These are phyloP conservation scores for Hydropsyche tenuis DNA, from an alignment of 1,140 invertebrate genomes.

Conservation along the genomic window DNA sequence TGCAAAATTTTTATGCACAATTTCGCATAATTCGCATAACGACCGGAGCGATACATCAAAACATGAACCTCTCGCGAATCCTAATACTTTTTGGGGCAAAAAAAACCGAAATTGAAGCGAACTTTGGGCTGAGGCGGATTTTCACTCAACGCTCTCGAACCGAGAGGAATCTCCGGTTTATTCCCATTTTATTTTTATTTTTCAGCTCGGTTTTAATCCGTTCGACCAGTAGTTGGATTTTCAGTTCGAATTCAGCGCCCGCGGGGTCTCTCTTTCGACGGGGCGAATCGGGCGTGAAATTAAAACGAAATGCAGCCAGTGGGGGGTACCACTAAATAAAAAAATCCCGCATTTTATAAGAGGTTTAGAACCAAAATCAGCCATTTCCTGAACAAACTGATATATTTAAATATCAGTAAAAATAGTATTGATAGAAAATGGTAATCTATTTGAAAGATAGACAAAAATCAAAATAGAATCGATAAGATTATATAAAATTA, in stretches of 20 bases:
- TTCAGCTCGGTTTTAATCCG: slow-evolving; percentile 14
- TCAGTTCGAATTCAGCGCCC: neutral
- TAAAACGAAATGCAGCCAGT: slow-evolving; percentile 42
- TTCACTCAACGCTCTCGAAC: slow-evolving; percentile 3
- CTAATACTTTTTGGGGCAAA: neutral
- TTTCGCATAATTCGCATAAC: too few species aligned
- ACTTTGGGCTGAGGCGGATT: neutral
- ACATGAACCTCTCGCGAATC: too few species aligned
- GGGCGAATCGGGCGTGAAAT: slow-evolving; percentile 47
- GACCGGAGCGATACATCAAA: too few species aligned
- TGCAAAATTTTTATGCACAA: too few species aligned
- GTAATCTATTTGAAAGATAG: too few species aligned
- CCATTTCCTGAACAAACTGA: neutral
- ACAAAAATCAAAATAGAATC: too few species aligned
- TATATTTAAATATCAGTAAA: neutral
- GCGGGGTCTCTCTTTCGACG: slow-evolving; percentile 6
- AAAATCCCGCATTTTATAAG: too few species aligned
- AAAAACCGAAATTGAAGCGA: neutral
- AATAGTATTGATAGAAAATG: too few species aligned
- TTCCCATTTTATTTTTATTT: slow-evolving; percentile 1
- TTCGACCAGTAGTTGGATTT: slow-evolving; percentile 28
- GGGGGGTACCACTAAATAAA: neutral
- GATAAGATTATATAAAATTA: too few species aligned
- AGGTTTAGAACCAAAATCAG: too few species aligned
- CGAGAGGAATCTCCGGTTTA: slow-evolving; percentile 5